Evolutionary conservation across 2,113 vertebrate species (phyloP).

Genomic region (Sorex fumeus): DNA sequence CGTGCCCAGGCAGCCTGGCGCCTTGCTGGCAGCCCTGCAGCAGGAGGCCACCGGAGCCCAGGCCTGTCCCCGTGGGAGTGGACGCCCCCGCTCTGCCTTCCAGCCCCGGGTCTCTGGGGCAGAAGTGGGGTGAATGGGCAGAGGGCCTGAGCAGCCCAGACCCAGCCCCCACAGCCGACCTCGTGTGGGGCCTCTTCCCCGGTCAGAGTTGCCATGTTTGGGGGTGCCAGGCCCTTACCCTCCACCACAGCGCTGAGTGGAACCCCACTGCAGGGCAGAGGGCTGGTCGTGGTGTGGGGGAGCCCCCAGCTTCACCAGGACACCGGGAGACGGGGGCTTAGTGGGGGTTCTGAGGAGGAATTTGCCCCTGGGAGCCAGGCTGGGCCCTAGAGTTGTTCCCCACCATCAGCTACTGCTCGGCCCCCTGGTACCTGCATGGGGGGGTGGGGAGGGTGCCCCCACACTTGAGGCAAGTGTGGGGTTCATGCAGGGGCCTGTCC

Average conservation of each 20-base stretch:
- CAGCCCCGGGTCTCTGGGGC: background rate
- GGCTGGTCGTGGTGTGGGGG: too few species aligned
- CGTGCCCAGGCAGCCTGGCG: constrained; percentile 83
- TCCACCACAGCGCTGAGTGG: too few species aligned
- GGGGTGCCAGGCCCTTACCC: too few species aligned
- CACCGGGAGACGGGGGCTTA: background rate
- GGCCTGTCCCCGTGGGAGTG: background rate
- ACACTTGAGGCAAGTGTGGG: background rate
- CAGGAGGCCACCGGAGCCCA: constrained; percentile 35
- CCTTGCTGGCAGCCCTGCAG: constrained; percentile 77
- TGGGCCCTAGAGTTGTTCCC: background rate
- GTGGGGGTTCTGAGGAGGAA: too few species aligned
- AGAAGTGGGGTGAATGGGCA: constrained; percentile 14
- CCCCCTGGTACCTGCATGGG: too few species aligned
- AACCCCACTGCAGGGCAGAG: too few species aligned
- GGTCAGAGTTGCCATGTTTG: background rate
- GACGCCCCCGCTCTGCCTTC: background rate
- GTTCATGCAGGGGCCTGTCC: background rate
- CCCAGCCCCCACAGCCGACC: background rate
- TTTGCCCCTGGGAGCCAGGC: too few species aligned
- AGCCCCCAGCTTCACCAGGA: background rate
- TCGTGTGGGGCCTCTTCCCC: background rate
- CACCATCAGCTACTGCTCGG: background rate
- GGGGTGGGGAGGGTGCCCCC: background rate
- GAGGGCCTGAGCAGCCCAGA: background rate